phyloP scores from a whole-genome alignment of 2,797 vertebrate species.

The Eulemur rubriventer region DNA sequence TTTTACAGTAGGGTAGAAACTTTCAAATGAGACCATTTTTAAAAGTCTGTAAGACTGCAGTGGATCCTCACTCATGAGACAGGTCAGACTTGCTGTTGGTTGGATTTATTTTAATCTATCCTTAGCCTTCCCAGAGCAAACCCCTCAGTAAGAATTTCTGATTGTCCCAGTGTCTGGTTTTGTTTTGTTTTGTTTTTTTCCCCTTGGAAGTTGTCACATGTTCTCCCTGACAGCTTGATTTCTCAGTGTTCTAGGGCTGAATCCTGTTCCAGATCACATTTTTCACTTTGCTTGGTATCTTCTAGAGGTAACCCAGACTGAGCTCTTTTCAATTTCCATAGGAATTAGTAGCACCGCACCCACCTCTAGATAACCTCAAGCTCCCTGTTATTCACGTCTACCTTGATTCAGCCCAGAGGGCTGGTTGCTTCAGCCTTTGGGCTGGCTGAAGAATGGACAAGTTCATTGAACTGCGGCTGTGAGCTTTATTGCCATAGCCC shows the following conservation, averaged over 20 bases:
- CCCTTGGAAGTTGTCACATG: not conserved
- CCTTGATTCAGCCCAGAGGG: not conserved
- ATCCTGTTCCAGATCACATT: not conserved
- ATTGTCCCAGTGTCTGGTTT: not conserved
- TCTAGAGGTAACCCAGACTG: not conserved
- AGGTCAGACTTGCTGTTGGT: not conserved
- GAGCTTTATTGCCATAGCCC: not conserved
- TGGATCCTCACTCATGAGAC: not conserved
- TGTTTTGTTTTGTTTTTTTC: not conserved
- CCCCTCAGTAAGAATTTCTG: not conserved
- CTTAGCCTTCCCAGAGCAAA: not conserved
- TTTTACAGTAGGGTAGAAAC: not conserved
- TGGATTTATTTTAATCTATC: not conserved
- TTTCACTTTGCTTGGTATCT: not conserved
- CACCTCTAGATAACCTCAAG: not conserved
- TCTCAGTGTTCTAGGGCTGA: not conserved
- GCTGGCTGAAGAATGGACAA: not conserved
- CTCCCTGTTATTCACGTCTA: not conserved
- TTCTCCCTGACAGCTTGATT: not conserved
- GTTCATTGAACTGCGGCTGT: not conserved
- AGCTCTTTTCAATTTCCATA: not conserved
- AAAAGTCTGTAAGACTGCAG: not conserved
- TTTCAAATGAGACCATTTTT: not conserved
- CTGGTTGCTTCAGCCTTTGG: not conserved
- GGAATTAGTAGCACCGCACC: not conserved